phyloP scores from a whole-genome alignment of 2,888 invertebrate species.

The Tetranychus truncatus region DNA sequence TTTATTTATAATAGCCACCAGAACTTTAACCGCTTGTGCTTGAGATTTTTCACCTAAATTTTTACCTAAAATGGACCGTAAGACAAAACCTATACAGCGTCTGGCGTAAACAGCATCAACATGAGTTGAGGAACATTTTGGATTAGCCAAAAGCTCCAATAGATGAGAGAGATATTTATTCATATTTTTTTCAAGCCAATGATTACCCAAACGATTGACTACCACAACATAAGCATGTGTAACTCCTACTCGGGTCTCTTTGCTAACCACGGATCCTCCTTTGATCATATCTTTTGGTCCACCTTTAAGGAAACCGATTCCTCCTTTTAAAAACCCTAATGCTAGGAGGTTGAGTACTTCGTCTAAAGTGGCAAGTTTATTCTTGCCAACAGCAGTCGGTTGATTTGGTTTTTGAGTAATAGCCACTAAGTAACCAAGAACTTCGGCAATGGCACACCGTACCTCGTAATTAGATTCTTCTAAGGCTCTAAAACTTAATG shows the following conservation, averaged over 20 bases:
- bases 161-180: constrained; percentile 68
- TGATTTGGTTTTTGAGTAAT: constrained; percentile 39
- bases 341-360: constrained; percentile 77
- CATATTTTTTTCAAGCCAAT: constrained; percentile 85
- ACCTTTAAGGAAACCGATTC: constrained; percentile 61
- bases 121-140: constrained; percentile 83
- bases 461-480: constrained; percentile 83
- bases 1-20: constrained; percentile 55
- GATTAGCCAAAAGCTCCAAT: constrained; percentile 73
- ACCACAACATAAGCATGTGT: constrained; percentile 93
- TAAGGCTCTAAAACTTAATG: constrained; percentile 73
- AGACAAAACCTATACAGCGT: constrained; percentile 86
- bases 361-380: constrained; percentile 43
- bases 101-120: constrained; percentile 94
- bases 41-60: constrained; percentile 94
- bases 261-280: constrained; percentile 73
- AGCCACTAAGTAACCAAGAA: constrained; percentile 69
- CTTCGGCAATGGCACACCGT: constrained; percentile 70
- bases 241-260: constrained; percentile 90
- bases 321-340: constrained; percentile 82
- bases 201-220: constrained; percentile 74
- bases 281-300: constrained; percentile 87
- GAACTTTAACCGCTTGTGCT: constrained; percentile 71
- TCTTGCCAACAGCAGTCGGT: background rate
- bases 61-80: constrained; percentile 73